A percentile compares a stretch with the other conserved stretches of the same genome.
Evolutionary conservation across 2,888 invertebrate species (phyloP).

Genomic region (Tryphoninae sp.): DNA sequence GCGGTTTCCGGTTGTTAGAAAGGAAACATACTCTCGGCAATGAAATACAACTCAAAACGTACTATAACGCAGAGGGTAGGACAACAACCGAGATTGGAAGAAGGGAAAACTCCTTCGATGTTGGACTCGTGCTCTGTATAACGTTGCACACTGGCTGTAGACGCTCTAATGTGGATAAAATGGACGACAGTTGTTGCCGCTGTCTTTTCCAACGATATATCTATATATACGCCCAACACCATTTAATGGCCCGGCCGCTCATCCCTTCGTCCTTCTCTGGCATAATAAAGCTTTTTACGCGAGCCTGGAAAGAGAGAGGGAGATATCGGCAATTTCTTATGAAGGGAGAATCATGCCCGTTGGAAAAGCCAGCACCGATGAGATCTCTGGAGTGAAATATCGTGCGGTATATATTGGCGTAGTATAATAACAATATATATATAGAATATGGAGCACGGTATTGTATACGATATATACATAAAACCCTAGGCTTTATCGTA

Average conservation of each 20-base stretch:
- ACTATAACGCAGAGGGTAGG: slow-evolving; percentile 37
- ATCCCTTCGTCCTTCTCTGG: slow-evolving; percentile 15
- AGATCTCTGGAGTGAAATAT: slow-evolving; percentile 29
- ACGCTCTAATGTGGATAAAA: slow-evolving; percentile 73
- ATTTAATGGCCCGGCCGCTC: slow-evolving; percentile 9
- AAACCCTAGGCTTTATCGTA: slow-evolving; percentile 13
- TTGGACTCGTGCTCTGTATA: slow-evolving; percentile 47
- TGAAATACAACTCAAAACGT: slow-evolving; percentile 71
- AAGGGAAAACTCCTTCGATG: slow-evolving; percentile 28
- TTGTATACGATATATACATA: background rate
- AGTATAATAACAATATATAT: background rate
- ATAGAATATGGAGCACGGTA: background rate
- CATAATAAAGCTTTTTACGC: slow-evolving; percentile 24
- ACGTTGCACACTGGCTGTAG: slow-evolving; percentile 60
- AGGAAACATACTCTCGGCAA: slow-evolving; percentile 32
- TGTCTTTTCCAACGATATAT: slow-evolving; percentile 34
- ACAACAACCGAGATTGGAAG: slow-evolving; percentile 26
- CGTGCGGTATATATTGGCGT: background rate
- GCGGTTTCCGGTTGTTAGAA: slow-evolving; percentile 22
- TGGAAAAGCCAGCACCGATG: slow-evolving; percentile 19
- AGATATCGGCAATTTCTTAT: slow-evolving; percentile 19
- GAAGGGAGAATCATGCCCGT: slow-evolving; percentile 19
- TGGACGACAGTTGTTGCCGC: slow-evolving; percentile 74
- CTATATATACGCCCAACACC: background rate
- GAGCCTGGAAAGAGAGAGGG: background rate